Conservation (phyloP, 2,797 vertebrate genomes). For the Chaenodraco wilsoni region DNA sequence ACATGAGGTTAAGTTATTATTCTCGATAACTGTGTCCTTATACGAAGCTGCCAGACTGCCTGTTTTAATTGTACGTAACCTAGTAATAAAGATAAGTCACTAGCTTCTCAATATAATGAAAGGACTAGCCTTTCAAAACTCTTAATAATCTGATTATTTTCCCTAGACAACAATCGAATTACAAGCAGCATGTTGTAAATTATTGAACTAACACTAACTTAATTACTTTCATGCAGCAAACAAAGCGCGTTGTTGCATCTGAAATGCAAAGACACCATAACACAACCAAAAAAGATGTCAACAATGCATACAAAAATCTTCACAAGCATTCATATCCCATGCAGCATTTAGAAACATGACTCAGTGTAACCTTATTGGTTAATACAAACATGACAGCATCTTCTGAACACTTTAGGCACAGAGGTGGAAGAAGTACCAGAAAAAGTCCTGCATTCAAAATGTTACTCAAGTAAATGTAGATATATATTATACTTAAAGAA, state of each 20-base stretch:
- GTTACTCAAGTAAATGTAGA: no score
- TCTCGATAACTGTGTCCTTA: background rate
- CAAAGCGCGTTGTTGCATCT: slow-evolving; percentile 23
- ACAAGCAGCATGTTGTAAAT: slow-evolving; percentile 2
- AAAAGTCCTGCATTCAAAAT: no score
- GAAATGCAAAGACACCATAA: slow-evolving; percentile 18
- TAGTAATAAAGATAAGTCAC: background rate
- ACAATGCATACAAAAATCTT: background rate
- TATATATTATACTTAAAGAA: no score
- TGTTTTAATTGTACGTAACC: background rate
- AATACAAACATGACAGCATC: slow-evolving; percentile 20
- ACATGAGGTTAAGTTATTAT: background rate
- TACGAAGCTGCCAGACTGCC: background rate
- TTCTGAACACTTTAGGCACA: background rate
- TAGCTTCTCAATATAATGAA: no score
- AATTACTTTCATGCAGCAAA: slow-evolving; percentile 26
- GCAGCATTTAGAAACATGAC: slow-evolving; percentile 27
- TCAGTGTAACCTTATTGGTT: background rate
- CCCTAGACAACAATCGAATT: background rate
- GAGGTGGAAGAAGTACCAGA: no score
- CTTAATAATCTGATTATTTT: background rate
- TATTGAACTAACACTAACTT: slow-evolving; percentile 2
- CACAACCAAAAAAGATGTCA: background rate
- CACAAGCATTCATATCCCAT: slow-evolving; percentile 25
- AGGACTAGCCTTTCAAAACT: background rate